Evolutionary conservation across 2,113 vertebrate genomes (phyloP).

Genomic region (Forbesichthys agassizii): DNA sequence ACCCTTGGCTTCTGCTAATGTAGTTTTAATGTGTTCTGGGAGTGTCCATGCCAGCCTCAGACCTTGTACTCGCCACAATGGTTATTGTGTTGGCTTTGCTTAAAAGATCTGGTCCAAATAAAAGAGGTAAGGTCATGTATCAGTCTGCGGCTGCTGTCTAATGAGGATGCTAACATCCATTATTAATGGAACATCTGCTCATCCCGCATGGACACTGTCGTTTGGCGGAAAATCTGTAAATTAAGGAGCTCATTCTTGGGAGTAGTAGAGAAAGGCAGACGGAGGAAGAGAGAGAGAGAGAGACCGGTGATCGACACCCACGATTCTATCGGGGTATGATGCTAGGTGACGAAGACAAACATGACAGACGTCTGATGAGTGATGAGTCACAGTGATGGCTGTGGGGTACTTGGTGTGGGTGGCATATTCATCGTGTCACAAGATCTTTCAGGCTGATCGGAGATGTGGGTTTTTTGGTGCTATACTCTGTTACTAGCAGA

Average conservation of each 20-base stretch:
- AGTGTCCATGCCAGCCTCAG: background rate
- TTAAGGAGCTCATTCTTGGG: slow-evolving; percentile 12
- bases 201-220: slow-evolving; percentile 22
- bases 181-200: slow-evolving; percentile 57
- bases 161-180: slow-evolving; percentile 43
- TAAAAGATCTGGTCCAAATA: slow-evolving; percentile 11
- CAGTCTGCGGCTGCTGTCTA: slow-evolving; percentile 21
- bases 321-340: slow-evolving; percentile 43
- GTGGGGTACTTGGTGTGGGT: slow-evolving; percentile 51
- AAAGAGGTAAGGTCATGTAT: slow-evolving; percentile 33
- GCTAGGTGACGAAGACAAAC: slow-evolving; percentile 49
- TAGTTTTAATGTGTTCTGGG: slow-evolving; percentile 2
- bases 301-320: slow-evolving; percentile 37
- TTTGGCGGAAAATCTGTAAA: slow-evolving; percentile 32
- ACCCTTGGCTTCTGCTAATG: slow-evolving; percentile 5
- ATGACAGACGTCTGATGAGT: slow-evolving; percentile 51
- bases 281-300: background rate
- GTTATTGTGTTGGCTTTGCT: slow-evolving; percentile 25
- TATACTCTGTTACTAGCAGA: slow-evolving; percentile 21
- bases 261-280: slow-evolving; percentile 1
- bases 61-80: slow-evolving; percentile 10
- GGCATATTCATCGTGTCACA: slow-evolving; percentile 57
- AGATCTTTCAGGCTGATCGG: slow-evolving; percentile 28
- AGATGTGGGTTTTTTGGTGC: slow-evolving; percentile 20
- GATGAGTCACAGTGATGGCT: slow-evolving; percentile 56